phyloP scores from a whole-genome alignment of 2,797 vertebrate species.

The Arvicola amphibius region DNA sequence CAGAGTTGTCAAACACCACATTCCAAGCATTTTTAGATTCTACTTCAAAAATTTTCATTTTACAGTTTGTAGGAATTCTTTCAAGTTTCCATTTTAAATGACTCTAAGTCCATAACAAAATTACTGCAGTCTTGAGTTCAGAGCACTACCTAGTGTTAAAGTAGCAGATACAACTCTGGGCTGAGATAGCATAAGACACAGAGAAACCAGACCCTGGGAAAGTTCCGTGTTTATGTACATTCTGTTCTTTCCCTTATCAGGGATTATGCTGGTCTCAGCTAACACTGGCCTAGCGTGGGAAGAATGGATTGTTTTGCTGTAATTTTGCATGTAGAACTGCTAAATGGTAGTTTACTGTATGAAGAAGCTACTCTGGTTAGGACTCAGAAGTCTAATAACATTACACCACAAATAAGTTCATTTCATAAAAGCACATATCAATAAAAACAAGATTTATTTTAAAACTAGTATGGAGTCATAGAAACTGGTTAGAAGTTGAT shows the following conservation, averaged over 20 bases:
- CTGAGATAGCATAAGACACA: background rate
- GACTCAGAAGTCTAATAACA: background rate
- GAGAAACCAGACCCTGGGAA: background rate
- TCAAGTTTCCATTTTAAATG: background rate
- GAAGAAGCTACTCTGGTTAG: background rate
- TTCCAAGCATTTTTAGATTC: background rate
- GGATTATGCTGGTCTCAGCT: background rate
- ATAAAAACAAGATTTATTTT: background rate
- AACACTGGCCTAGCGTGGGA: background rate
- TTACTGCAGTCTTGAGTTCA: background rate
- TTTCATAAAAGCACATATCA: background rate
- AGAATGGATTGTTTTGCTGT: background rate
- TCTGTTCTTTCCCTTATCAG: slow-evolving; percentile 10
- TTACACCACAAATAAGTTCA: background rate
- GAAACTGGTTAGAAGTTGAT: background rate
- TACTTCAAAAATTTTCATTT: background rate
- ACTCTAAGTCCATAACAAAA: background rate
- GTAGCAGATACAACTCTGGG: background rate
- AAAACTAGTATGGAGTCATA: background rate
- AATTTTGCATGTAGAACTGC: background rate
- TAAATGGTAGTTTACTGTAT: background rate
- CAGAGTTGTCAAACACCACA: background rate
- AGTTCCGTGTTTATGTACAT: background rate
- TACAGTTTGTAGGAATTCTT: background rate
- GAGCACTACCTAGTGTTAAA: slow-evolving; percentile 20